These are phyloP conservation scores for Acanthaster planci DNA, from an alignment of 35 echinoderm and acorn worm species.

Conservation along the genomic window DNA sequence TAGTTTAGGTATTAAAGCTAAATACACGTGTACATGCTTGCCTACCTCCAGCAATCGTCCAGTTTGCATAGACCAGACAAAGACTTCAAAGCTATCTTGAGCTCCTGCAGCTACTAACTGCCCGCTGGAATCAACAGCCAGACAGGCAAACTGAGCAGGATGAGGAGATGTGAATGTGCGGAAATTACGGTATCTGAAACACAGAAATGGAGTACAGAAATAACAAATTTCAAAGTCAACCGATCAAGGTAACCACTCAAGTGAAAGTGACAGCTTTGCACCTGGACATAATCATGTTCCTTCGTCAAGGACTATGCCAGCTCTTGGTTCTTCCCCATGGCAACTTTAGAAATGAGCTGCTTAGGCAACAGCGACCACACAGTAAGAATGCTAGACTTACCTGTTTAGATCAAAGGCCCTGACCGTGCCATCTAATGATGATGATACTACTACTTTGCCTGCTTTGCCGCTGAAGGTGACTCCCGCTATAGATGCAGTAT, in stretches of 20 bases:
- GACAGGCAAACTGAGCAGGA: constrained; percentile 84
- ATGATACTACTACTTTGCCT: constrained; percentile 79
- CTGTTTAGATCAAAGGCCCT: constrained; percentile 97
- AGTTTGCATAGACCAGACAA: constrained; percentile 96
- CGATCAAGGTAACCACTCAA: too few relatives aligned
- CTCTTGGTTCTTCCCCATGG: too few relatives aligned
- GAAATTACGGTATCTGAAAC: constrained; percentile 91
- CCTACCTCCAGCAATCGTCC: constrained; percentile 90
- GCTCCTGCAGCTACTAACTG: constrained; percentile 80
- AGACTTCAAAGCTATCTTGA: constrained; percentile 92
- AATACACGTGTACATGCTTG: too few relatives aligned
- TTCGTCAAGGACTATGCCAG: too few relatives aligned
- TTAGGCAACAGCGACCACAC: too few relatives aligned
- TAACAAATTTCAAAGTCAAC: too few relatives aligned
- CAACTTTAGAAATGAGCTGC: too few relatives aligned
- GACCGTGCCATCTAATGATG: constrained; percentile 92
- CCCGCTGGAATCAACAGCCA: constrained; percentile 81
- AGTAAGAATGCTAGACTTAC: constrained; percentile 35
- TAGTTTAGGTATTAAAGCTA: too few relatives aligned
- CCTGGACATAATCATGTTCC: too few relatives aligned
- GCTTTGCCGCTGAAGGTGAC: constrained; percentile 68
- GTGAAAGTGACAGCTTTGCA: too few relatives aligned
- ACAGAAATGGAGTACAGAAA: not conserved
- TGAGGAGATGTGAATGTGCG: constrained; percentile 90
- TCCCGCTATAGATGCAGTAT: constrained; percentile 69